Evolutionary conservation across 1,140 invertebrate species (phyloP).

Genomic region (fruit fly (Drosophila melanogaster)): Release_6_plus_ISO1_MT NT_037436.4:3529001-3529500

Average conservation of each 20-base stretch:
- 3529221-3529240: constrained; percentile 52
- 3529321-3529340: constrained; percentile 42
- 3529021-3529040: constrained; percentile 79
- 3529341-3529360: constrained; percentile 60
- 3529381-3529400: constrained; percentile 43
- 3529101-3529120: constrained; percentile 30
- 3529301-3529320: constrained; percentile 44
- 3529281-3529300: constrained; percentile 54
- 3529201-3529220: constrained; percentile 42
- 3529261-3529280: constrained; percentile 14
- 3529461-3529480: constrained; percentile 7
- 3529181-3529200: constrained; percentile 69
- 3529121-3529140: constrained; percentile 51
- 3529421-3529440: constrained; percentile 44
- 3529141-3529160: constrained; percentile 40
- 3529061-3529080: constrained; percentile 70
- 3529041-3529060: constrained; percentile 71
- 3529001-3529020: constrained; percentile 76
- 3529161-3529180: constrained; percentile 65
- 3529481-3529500: constrained; percentile 48
- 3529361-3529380: constrained; percentile 47
- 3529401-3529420: constrained; percentile 50
- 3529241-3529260: constrained; percentile 8
- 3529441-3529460: constrained; percentile 24
- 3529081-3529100: constrained; percentile 46